Evolutionary conservation across 2,113 vertebrate genomes (phyloP).

Genomic region (Eptatretus burgeri): DNA sequence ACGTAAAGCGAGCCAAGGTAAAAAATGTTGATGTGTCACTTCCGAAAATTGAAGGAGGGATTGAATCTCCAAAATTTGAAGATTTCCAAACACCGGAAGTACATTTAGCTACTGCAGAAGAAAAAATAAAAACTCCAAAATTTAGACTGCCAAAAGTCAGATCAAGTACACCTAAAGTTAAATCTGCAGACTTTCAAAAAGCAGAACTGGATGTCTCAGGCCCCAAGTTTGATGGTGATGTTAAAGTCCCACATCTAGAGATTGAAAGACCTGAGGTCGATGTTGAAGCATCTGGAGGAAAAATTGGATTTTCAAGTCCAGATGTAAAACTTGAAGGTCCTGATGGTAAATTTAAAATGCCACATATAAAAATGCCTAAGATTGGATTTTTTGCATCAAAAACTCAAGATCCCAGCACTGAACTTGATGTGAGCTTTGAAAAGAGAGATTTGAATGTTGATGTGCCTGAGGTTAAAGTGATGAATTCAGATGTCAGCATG

Average conservation of each 20-base stretch:
- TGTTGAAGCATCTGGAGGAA: neutral
- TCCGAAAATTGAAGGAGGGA: slow-evolving; percentile 13
- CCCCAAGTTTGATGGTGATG: slow-evolving; percentile 12
- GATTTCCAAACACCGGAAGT: neutral
- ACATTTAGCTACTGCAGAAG: slow-evolving; percentile 10
- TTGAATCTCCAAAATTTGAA: slow-evolving; percentile 13
- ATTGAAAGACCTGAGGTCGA: slow-evolving; percentile 13
- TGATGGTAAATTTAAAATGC: slow-evolving; percentile 2
- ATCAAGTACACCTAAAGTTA: slow-evolving; percentile 15
- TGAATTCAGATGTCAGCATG: slow-evolving; percentile 25
- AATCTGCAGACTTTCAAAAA: neutral
- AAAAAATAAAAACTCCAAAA: slow-evolving; percentile 17
- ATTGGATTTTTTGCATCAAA: neutral
- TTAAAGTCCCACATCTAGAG: slow-evolving; percentile 13
- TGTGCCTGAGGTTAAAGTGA: slow-evolving; percentile 29
- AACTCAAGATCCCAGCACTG: neutral
- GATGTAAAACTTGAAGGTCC: slow-evolving; percentile 5
- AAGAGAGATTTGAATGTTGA: slow-evolving; percentile 19
- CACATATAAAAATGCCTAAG: slow-evolving; percentile 1
- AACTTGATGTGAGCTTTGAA: slow-evolving; percentile 10
- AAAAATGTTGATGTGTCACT: no score
- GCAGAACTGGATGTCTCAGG: slow-evolving; percentile 7
- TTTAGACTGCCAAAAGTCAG: slow-evolving; percentile 18
- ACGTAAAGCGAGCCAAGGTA: slow-evolving; percentile 9
- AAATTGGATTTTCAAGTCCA: neutral